Evolutionary conservation across 1,140 invertebrate species (phyloP).

Genomic region (Aphis craccivora): DNA sequence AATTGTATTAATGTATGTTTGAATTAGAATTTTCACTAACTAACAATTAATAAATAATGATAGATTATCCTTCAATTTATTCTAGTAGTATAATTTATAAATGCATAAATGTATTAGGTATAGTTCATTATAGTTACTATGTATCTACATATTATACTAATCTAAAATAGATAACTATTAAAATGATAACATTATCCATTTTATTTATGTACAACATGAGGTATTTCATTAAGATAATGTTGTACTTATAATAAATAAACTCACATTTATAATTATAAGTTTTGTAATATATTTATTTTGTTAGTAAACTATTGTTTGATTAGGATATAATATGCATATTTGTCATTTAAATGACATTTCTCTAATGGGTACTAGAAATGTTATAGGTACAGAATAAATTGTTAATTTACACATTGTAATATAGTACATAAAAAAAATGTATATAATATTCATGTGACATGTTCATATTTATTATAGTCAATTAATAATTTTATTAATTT

Average conservation of each 20-base stretch:
- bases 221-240: neutral
- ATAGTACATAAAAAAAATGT: neutral
- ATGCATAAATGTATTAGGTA: neutral
- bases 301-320: slow-evolving; percentile 37
- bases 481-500: neutral
- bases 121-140: neutral
- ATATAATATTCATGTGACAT: neutral
- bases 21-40: neutral
- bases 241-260: neutral
- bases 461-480: neutral
- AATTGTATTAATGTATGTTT: neutral
- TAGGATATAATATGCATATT: neutral
- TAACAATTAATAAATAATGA: neutral
- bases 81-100: neutral
- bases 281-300: neutral
- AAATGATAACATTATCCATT: slow-evolving; percentile 27
- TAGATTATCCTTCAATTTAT: neutral
- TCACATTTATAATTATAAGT: neutral
- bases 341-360: neutral
- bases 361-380: neutral
- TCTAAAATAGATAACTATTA: slow-evolving; percentile 21
- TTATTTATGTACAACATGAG: neutral
- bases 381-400: neutral
- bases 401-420: neutral
- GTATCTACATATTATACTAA: neutral